A percentile compares a stretch with the other conserved stretches of the same genome.
Conservation (phyloP, 2,888 invertebrate species). For the Axea sp. region DNA sequence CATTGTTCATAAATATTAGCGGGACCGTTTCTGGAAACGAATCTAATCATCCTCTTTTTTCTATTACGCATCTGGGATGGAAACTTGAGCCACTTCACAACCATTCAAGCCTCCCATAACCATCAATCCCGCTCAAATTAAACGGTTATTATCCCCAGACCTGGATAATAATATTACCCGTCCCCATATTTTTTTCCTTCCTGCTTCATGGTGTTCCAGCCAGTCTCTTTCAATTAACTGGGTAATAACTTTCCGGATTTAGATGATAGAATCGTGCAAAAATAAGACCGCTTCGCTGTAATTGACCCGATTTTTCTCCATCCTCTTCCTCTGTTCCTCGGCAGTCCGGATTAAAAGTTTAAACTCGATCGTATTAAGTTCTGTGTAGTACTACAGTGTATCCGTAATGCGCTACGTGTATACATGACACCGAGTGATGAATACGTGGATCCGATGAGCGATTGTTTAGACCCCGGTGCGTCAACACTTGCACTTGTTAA, state of each 20-base stretch:
- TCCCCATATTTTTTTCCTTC: constrained; percentile 3
- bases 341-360: constrained; percentile 45
- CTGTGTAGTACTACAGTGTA: background rate
- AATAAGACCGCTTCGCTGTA: constrained; percentile 14
- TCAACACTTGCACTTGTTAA: constrained; percentile 15
- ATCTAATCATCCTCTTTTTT: constrained; percentile 32
- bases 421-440: constrained; percentile 21
- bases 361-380: constrained; percentile 26
- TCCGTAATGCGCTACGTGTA: constrained; percentile 30
- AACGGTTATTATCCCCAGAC: constrained; percentile 28
- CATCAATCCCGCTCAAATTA: constrained; percentile 36
- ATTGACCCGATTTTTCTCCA: constrained; percentile 30
- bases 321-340: background rate
- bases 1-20: constrained; percentile 7
- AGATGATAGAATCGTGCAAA: constrained; percentile 17
- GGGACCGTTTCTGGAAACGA: constrained; percentile 12
- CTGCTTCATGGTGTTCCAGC: background rate
- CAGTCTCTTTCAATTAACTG: constrained; percentile 3
- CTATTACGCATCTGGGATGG: constrained; percentile 20
- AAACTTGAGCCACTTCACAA: constrained; percentile 24
- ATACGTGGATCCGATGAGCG: constrained; percentile 13
- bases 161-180: constrained; percentile 22
- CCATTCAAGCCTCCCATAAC: constrained; percentile 9
- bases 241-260: constrained; percentile 34
- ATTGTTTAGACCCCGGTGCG: background rate